Base-by-base conservation (phyloP, 2,113 vertebrate genomes). In the Rattus norvegicus region DNA sequence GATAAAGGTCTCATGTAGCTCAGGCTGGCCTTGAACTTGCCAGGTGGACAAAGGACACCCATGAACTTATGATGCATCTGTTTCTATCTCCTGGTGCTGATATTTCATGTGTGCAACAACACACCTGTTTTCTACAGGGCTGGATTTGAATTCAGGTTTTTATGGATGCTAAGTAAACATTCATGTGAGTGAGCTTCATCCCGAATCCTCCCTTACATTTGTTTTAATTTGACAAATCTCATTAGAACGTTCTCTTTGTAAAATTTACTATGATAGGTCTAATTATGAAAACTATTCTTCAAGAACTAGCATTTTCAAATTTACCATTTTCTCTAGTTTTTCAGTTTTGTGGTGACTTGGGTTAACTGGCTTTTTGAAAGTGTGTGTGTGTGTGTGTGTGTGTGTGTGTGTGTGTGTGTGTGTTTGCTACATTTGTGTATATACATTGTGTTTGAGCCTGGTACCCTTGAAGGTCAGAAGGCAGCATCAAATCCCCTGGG, bases 201-300 rank as follows among this genome's bases (percentile, higher is more conserved):
- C 67, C 47, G 36, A 72, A 3, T 12, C 47, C 49, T 52, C 10
- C 54, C 13, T 33, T 72, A 54, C 13, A 88, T 36, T 69, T 87
- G 36, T 54, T 89, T 96, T 52, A 72, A 69, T 90, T 95, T 52
- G 39, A 86, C 39, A 54, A 79, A 36, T 87, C 76, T 61, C 28
- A 8, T 43, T 90, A 30, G 30, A 70, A 12, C 47, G 61, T 88
- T 76, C 7, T 85, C 13, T 77, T 43, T 67, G 20, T 72, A 70
- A 3, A 92, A 90, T 59, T 61, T 54, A 54, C 7, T 39, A 16
- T 47, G 10, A 11, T 72, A 36, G 4, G 1, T 36, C 67, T 19
- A 16, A 56, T 69, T 79, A 20, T 90, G 10, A 92, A 92, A 95
- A 69, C 39, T 59, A 65, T 2, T 95, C 43, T 19, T 85, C 81